A percentile compares a stretch with the other conserved stretches of the same genome.
These are phyloP conservation scores for Eublepharis macularius DNA, from an alignment of 2,113 vertebrate genomes.

Conservation along the genomic window DNA sequence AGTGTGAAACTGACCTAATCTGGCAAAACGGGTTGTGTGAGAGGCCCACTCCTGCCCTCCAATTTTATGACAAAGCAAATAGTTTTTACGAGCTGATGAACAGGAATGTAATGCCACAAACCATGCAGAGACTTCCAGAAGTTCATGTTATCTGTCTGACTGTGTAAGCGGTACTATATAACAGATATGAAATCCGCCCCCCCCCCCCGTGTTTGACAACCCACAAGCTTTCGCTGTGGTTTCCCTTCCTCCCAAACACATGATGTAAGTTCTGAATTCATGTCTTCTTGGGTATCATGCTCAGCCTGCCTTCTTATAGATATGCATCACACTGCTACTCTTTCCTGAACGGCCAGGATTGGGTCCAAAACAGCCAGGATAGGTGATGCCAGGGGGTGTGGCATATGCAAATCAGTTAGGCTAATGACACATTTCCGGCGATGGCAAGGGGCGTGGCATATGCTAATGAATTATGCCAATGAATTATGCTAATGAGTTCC, in stretches of 20 bases:
- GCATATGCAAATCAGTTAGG: no score
- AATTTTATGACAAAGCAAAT: background rate
- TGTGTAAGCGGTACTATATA: background rate
- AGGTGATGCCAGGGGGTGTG: no score
- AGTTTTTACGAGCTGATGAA: background rate
- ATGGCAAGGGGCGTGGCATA: no score
- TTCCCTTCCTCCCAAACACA: background rate
- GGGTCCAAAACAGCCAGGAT: no score
- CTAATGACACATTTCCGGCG: no score
- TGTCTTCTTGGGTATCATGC: background rate
- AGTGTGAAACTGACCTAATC: background rate
- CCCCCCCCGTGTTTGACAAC: background rate
- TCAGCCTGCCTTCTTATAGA: background rate
- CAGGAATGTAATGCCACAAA: background rate
- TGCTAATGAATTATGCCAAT: no score
- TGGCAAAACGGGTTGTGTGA: no score
- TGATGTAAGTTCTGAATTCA: background rate
- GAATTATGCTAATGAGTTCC: no score
- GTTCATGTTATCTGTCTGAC: background rate
- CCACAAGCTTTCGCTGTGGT: slow-evolving; percentile 5
- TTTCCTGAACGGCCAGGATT: no score
- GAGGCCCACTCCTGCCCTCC: no score
- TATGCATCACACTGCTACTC: background rate
- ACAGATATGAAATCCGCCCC: background rate
- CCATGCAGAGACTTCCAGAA: background rate